Evolutionary conservation across 2,888 invertebrate species (phyloP).

Genomic region (Pristionchus exspectatus): DNA sequence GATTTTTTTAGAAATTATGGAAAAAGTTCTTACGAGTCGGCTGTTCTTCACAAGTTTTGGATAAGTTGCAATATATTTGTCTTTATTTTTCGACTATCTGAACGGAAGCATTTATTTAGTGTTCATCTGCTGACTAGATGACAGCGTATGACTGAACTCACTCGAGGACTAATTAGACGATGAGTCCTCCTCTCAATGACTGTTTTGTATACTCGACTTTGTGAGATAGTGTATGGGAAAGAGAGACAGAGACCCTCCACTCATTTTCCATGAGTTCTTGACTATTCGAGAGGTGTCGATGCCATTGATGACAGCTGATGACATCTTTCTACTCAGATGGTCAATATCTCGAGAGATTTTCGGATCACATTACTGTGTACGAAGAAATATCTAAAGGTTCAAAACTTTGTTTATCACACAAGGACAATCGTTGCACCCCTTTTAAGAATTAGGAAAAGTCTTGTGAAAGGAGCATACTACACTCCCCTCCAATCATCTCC

Average conservation of each 20-base stretch:
- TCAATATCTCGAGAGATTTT: neutral
- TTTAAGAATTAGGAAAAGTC: neutral
- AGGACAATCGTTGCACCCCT: neutral
- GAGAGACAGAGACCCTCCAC: slow-evolving; percentile 7
- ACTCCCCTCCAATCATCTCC: neutral
- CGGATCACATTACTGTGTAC: neutral
- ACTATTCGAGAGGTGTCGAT: slow-evolving; percentile 6
- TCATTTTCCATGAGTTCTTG: slow-evolving; percentile 17
- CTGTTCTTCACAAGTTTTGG: too few relatives aligned
- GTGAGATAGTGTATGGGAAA: neutral
- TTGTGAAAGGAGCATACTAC: neutral
- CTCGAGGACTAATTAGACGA: slow-evolving; percentile 21
- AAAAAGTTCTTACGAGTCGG: too few relatives aligned
- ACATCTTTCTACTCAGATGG: neutral
- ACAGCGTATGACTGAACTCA: slow-evolving; percentile 13
- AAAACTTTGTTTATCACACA: too few relatives aligned
- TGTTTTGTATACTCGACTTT: neutral
- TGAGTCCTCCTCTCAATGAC: slow-evolving; percentile 34
- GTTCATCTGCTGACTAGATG: neutral
- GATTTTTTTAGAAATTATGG: too few relatives aligned
- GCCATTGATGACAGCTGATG: slow-evolving; percentile 28
- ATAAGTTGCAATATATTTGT: too few relatives aligned
- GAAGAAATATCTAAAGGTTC: neutral
- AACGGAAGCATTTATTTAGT: too few relatives aligned
- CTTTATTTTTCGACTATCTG: too few relatives aligned